A percentile compares a stretch with the other conserved stretches of the same genome.
Evolutionary conservation across 2,797 vertebrate species (phyloP).

Genomic region (Xenopus petersii): DNA sequence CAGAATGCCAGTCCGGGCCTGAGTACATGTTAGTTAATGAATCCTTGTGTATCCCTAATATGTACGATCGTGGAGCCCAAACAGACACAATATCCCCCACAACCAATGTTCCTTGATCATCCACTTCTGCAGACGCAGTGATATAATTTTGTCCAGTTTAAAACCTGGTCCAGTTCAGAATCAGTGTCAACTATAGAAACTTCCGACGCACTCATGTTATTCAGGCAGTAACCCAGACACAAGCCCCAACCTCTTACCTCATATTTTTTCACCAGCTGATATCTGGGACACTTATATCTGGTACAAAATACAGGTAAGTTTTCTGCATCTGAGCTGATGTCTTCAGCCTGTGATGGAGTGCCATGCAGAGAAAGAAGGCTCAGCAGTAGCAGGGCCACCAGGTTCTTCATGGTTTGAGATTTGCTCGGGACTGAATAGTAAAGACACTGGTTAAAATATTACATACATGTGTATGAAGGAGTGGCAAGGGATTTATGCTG

Average conservation of each 20-base stretch:
- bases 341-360: background rate
- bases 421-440: conserved; percentile 1
- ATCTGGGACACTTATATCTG: conserved; percentile 26
- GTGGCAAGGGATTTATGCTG: background rate
- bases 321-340: background rate
- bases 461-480: background rate
- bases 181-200: no score
- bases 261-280: conserved; percentile 26
- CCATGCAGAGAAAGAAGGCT: conserved; percentile 14
- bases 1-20: no score
- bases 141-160: no score
- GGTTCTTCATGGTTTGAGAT: conserved; percentile 4
- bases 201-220: no score
- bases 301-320: conserved; percentile 27
- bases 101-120: no score
- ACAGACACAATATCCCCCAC: no score
- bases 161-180: no score
- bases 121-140: no score
- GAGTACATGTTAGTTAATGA: no score
- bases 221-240: no score
- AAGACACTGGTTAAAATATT: background rate
- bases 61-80: no score
- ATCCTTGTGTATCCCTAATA: no score
- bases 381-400: conserved; percentile 4
- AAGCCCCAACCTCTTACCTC: conserved; percentile 19